Conservation (phyloP, 2,113 vertebrate species). For the Xiphophorus maculatus region DNA sequence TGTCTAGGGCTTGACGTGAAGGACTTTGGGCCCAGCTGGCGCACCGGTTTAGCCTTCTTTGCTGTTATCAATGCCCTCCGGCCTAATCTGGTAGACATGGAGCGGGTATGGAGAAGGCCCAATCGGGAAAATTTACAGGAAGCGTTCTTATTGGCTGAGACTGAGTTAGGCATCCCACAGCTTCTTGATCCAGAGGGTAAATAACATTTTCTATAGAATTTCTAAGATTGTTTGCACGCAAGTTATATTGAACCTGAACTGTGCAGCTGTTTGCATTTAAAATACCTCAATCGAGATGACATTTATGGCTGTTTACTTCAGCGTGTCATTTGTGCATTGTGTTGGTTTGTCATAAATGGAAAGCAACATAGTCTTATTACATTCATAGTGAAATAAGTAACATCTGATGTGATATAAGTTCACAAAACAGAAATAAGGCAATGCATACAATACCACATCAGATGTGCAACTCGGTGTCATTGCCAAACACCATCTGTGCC, state of each 20-base stretch:
- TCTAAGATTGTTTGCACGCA: background rate
- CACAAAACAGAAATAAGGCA: constrained; percentile 8
- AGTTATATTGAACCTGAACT: constrained; percentile 12
- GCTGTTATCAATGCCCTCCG: constrained; percentile 91
- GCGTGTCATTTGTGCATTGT: background rate
- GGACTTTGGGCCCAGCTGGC: constrained; percentile 96
- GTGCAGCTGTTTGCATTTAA: background rate
- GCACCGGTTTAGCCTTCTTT: constrained; percentile 92
- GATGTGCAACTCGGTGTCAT: constrained; percentile 46
- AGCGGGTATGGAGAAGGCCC: constrained; percentile 82
- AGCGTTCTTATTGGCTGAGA: constrained; percentile 91
- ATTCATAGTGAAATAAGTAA: background rate
- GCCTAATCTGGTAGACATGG: constrained; percentile 92
- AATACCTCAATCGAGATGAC: background rate
- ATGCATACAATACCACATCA: constrained; percentile 35
- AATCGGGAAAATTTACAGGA: constrained; percentile 93
- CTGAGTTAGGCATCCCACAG: constrained; percentile 90
- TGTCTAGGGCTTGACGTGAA: constrained; percentile 89
- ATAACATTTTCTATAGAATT: constrained; percentile 10
- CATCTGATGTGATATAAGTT: background rate
- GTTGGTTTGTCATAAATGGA: background rate
- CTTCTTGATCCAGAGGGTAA: constrained; percentile 96
- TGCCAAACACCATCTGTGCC: constrained; percentile 69
- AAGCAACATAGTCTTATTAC: background rate
- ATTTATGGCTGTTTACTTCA: background rate